A percentile compares a stretch with the other conserved stretches of the same genome.
These are phyloP conservation scores for Balearica regulorum DNA, from an alignment of 2,797 vertebrate genomes.

Conservation along the genomic window DNA sequence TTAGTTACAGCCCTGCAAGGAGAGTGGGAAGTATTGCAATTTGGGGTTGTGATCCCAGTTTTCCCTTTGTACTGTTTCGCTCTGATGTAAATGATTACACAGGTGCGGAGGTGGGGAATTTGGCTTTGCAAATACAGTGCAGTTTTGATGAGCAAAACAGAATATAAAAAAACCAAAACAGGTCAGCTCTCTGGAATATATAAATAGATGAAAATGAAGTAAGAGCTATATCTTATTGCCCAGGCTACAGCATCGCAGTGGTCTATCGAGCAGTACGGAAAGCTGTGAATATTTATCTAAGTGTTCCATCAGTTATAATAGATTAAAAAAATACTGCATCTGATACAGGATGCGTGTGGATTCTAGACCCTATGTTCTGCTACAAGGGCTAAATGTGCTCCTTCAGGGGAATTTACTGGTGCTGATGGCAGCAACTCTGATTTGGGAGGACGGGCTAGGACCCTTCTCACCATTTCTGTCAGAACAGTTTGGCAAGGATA, in stretches of 20 bases:
- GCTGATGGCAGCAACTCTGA: neutral
- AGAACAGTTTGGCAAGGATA: neutral
- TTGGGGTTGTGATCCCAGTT: neutral
- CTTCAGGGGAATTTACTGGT: neutral
- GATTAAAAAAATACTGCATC: neutral
- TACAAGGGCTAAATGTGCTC: neutral
- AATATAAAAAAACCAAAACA: neutral
- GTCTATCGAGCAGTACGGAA: neutral
- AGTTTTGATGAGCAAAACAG: neutral
- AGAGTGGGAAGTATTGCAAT: accelerated
- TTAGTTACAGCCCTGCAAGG: neutral
- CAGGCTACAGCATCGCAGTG: neutral
- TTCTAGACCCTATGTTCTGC: neutral
- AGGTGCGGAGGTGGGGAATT: neutral
- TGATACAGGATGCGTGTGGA: neutral
- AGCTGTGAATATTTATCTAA: neutral
- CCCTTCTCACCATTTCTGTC: accelerated
- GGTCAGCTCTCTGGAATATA: neutral
- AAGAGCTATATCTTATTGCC: neutral
- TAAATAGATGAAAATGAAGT: neutral
- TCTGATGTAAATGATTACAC: neutral
- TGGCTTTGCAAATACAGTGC: neutral
- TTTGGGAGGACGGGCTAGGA: neutral
- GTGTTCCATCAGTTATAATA: neutral
- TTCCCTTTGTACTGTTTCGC: neutral